Evolutionary conservation across 2,797 vertebrate genomes (phyloP).

Genomic region (Eulemur albifrons): DNA sequence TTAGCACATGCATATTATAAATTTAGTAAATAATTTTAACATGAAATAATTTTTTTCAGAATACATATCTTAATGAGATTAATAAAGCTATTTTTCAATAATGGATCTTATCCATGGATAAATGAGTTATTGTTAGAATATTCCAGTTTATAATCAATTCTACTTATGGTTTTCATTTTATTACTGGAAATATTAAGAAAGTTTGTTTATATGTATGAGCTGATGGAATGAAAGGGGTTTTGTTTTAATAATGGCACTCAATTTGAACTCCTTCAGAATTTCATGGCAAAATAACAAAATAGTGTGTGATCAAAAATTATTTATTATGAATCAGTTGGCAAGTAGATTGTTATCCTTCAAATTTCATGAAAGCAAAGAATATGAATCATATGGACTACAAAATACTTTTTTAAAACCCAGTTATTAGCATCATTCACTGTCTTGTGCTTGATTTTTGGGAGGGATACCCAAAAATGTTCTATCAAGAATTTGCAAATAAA

Average conservation of each 20-base stretch:
- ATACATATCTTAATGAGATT: not conserved
- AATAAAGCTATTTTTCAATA: not conserved
- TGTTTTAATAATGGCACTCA: not conserved
- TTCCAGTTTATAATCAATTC: not conserved
- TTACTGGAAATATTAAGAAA: not conserved
- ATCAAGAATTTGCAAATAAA: not conserved
- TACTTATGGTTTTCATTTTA: not conserved
- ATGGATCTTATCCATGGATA: not conserved
- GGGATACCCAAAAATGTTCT: not conserved
- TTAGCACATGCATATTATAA: not conserved
- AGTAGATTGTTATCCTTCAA: not conserved
- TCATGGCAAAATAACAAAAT: not conserved
- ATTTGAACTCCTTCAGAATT: conserved; percentile 8
- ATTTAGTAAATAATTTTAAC: not conserved
- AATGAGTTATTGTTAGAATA: not conserved
- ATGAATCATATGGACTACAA: not conserved
- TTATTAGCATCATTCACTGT: not conserved
- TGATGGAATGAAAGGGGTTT: not conserved
- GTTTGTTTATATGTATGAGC: not conserved
- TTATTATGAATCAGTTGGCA: not conserved
- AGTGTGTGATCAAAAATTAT: not conserved
- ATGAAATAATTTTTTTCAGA: not conserved
- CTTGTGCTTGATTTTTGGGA: not conserved
- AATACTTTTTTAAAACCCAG: not conserved
- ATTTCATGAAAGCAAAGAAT: not conserved